Conservation (phyloP, 2,113 vertebrate genomes). For the Atlantisia rogersi region DNA sequence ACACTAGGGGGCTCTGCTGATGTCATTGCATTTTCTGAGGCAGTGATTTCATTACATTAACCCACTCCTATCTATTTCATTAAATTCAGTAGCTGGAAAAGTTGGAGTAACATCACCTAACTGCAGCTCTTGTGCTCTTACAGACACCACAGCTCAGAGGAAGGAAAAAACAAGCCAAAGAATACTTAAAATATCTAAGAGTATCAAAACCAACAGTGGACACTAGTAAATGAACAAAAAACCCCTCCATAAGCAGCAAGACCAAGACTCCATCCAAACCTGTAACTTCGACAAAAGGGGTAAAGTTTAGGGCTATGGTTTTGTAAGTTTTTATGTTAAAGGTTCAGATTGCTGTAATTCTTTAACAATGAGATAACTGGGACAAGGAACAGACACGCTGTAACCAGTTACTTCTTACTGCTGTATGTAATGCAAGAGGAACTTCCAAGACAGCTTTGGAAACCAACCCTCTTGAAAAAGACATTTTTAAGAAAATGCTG, state of each 20-base stretch:
- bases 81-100: neutral
- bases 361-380: neutral
- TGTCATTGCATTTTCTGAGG: neutral
- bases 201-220: neutral
- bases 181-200: neutral
- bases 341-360: constrained; percentile 28
- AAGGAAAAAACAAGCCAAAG: neutral
- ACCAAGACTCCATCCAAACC: neutral
- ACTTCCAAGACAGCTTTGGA: neutral
- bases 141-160: neutral
- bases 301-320: neutral
- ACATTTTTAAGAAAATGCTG: neutral
- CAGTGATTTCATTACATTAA: neutral
- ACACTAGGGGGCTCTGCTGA: neutral
- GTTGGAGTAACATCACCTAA: neutral
- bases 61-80: neutral
- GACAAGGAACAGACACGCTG: neutral
- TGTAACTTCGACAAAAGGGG: neutral
- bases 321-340: constrained; percentile 45
- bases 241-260: neutral
- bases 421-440: neutral
- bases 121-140: neutral
- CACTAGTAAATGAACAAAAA: neutral
- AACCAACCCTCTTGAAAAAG: neutral
- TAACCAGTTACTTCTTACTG: neutral